Percentiles rank a stretch among this genome's conserved stretches.
phyloP scores from a whole-genome alignment of 2,113 vertebrate genomes.

The Mastomys coucha region DNA sequence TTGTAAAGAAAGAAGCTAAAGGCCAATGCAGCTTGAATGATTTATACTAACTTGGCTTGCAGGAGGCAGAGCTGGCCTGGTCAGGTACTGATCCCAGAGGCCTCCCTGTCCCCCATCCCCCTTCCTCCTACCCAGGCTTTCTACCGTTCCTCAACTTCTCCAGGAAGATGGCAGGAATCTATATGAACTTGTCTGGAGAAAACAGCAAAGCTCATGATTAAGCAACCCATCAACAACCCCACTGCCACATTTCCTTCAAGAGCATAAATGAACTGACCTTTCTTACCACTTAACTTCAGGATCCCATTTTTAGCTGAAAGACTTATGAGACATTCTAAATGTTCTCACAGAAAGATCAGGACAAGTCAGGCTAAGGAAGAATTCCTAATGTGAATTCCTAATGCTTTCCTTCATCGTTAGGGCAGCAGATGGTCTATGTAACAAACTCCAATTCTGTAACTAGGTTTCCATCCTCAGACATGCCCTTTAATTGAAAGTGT shows the following conservation, averaged over 20 bases:
- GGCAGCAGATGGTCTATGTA: conserved; percentile 23
- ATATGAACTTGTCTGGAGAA: background rate
- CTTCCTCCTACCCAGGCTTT: background rate
- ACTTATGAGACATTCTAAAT: conserved; percentile 21
- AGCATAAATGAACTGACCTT: conserved; percentile 29
- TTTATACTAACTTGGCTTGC: background rate
- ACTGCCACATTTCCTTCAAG: background rate
- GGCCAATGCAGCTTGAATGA: background rate
- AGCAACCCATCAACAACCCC: conserved; percentile 6
- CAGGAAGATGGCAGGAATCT: background rate
- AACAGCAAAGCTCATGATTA: background rate
- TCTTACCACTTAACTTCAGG: background rate
- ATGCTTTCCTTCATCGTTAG: conserved; percentile 38
- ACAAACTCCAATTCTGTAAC: conserved; percentile 20
- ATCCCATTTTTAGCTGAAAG: conserved; percentile 47
- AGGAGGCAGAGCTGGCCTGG: background rate
- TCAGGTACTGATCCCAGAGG: background rate
- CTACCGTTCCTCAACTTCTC: background rate
- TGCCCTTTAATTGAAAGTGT: background rate
- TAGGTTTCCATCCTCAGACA: conserved; percentile 19
- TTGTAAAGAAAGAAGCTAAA: conserved; percentile 35
- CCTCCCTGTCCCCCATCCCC: background rate
- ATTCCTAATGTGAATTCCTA: background rate
- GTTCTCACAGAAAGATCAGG: conserved; percentile 38
- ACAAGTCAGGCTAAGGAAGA: background rate